Evolutionary conservation across 2,797 vertebrate species (phyloP).

Genomic region (Valencia hispanica): DNA sequence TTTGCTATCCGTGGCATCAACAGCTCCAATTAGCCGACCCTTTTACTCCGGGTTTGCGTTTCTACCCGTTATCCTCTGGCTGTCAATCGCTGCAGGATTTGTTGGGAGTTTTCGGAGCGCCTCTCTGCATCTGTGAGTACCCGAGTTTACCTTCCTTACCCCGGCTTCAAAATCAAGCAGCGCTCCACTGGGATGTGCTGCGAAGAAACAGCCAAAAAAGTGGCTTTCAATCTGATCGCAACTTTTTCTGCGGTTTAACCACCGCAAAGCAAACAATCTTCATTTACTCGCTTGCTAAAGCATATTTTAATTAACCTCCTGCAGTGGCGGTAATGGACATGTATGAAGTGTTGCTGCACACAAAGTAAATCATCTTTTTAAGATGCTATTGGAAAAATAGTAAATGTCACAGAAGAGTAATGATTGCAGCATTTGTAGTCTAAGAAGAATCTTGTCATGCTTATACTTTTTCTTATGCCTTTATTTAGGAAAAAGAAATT

Average conservation of each 20-base stretch:
- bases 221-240: constrained; percentile 46
- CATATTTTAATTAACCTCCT: constrained; percentile 9
- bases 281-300: not conserved
- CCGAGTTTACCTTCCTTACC: constrained; percentile 32
- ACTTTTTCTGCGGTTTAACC: constrained; percentile 32
- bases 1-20: constrained; percentile 62
- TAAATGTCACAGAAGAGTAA: not conserved
- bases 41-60: constrained; percentile 3
- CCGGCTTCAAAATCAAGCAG: constrained; percentile 16
- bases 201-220: constrained; percentile 53
- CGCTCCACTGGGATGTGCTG: constrained; percentile 44
- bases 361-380: not conserved
- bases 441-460: not conserved
- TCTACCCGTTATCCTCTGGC: constrained; percentile 9
- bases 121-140: constrained; percentile 77
- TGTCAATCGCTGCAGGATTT: constrained; percentile 57
- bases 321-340: not conserved
- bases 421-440: not conserved
- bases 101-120: constrained; percentile 49
- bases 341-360: constrained; percentile 19
- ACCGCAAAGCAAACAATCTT: not conserved
- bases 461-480: not conserved
- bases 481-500: not conserved
- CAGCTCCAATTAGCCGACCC: constrained; percentile 37
- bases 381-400: constrained; percentile 13